Evolutionary conservation across 2,888 invertebrate genomes (phyloP).

Genomic region (Polyommatus iphigenia): DNA sequence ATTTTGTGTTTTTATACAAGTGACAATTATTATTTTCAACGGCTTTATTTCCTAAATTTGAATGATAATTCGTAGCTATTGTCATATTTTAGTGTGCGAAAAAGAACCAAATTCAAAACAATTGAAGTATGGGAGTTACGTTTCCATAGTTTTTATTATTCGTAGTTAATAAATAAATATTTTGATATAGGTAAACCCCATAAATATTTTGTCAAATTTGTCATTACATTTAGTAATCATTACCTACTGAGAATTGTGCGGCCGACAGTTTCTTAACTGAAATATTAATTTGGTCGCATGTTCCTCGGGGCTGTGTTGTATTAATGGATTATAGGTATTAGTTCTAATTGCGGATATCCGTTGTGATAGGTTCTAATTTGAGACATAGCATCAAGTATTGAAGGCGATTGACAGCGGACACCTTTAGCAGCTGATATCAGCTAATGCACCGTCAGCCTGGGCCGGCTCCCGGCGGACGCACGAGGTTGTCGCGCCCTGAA

Average conservation of each 20-base stretch:
- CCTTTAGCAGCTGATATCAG: slow-evolving; percentile 57
- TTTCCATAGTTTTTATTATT: no score
- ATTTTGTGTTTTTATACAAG: no score
- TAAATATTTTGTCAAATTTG: no score
- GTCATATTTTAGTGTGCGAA: no score
- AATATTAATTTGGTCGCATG: slow-evolving; percentile 9
- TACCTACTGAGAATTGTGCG: not conserved
- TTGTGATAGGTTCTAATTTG: slow-evolving; percentile 54
- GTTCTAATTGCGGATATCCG: slow-evolving; percentile 31
- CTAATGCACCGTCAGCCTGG: slow-evolving; percentile 45
- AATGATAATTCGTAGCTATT: no score
- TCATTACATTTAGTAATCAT: no score
- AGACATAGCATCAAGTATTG: slow-evolving; percentile 68
- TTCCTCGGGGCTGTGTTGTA: not conserved
- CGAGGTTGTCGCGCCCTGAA: slow-evolving; percentile 37
- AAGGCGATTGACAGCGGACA: slow-evolving; percentile 51
- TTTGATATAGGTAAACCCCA: no score
- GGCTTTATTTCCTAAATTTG: no score
- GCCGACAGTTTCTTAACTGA: not conserved
- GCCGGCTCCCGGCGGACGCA: slow-evolving; percentile 41
- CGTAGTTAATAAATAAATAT: no score
- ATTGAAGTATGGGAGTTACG: no score
- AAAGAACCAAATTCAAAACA: no score
- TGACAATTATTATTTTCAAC: no score
- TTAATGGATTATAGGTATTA: not conserved